These are phyloP conservation scores for Stomorhina lunata DNA, from an alignment of 2,888 invertebrate genomes.

Conservation along the genomic window DNA sequence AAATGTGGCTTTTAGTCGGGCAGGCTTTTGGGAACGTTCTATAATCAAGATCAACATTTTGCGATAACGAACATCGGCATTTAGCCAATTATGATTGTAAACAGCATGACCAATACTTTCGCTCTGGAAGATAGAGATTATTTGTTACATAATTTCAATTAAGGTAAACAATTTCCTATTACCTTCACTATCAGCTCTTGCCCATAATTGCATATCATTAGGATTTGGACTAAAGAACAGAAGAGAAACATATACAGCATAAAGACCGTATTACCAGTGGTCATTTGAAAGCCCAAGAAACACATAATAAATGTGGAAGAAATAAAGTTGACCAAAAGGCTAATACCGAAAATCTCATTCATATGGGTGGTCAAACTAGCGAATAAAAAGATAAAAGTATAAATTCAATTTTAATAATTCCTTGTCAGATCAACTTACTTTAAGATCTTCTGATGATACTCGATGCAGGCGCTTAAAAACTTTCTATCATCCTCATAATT, in stretches of 20 bases:
- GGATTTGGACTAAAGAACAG: conserved; percentile 74
- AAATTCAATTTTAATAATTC: neutral
- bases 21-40: conserved; percentile 72
- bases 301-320: conserved; percentile 76
- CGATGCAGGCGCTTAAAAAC: conserved; percentile 67
- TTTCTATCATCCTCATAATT: conserved; percentile 53
- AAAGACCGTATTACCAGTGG: conserved; percentile 72
- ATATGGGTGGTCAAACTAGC: conserved; percentile 69
- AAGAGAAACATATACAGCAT: conserved; percentile 73
- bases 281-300: conserved; percentile 76
- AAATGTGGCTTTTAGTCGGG: conserved; percentile 71
- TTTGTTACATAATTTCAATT: neutral
- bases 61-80: conserved; percentile 70
- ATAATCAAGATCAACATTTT: conserved; percentile 73
- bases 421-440: conserved; percentile 54
- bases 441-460: conserved; percentile 71
- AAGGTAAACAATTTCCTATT: conserved; percentile 31
- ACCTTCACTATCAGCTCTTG: conserved; percentile 73
- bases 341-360: conserved; percentile 74
- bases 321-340: conserved; percentile 72
- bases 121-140: conserved; percentile 69
- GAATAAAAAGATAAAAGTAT: neutral
- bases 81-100: conserved; percentile 75
- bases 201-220: conserved; percentile 74
- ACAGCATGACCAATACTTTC: conserved; percentile 71